These are phyloP conservation scores for Nanger granti DNA, from an alignment of 2,113 vertebrate species.

Conservation along the genomic window DNA sequence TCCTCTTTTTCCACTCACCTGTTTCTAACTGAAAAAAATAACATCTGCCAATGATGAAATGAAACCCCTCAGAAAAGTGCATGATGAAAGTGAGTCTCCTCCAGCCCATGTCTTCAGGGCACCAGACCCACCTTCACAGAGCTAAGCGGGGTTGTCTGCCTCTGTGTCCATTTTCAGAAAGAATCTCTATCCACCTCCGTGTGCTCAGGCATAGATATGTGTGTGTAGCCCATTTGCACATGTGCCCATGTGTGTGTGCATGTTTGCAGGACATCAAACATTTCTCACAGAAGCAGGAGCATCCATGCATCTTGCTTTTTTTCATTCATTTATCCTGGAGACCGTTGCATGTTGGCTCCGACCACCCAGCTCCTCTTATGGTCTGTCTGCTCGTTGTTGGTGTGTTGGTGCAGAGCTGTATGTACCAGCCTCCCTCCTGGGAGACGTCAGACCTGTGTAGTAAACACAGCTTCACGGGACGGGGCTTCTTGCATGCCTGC, in stretches of 20 bases:
- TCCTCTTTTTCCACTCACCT: background rate
- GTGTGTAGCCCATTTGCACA: background rate
- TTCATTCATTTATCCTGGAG: background rate
- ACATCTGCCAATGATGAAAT: background rate
- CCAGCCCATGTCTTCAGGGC: background rate
- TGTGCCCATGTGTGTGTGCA: fast-evolving
- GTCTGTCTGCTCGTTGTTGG: background rate
- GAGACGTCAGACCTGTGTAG: fast-evolving
- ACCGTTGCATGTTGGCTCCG: fast-evolving
- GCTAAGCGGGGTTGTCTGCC: background rate
- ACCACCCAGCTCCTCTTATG: too few relatives aligned
- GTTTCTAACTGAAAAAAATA: background rate
- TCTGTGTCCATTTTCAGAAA: background rate
- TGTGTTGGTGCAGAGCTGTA: fast-evolving
- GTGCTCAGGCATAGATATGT: background rate
- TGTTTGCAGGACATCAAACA: fast-evolving
- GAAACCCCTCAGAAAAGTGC: background rate
- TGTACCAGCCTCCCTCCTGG: background rate
- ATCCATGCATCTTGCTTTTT: background rate
- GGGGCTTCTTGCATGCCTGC: fast-evolving
- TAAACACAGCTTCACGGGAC: background rate
- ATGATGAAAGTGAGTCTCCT: background rate
- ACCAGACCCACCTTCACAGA: background rate
- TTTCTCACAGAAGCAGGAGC: background rate
- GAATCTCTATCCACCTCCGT: background rate